phyloP scores from a whole-genome alignment of 2,888 invertebrate genomes.

The Cryptus viduatorius region DNA sequence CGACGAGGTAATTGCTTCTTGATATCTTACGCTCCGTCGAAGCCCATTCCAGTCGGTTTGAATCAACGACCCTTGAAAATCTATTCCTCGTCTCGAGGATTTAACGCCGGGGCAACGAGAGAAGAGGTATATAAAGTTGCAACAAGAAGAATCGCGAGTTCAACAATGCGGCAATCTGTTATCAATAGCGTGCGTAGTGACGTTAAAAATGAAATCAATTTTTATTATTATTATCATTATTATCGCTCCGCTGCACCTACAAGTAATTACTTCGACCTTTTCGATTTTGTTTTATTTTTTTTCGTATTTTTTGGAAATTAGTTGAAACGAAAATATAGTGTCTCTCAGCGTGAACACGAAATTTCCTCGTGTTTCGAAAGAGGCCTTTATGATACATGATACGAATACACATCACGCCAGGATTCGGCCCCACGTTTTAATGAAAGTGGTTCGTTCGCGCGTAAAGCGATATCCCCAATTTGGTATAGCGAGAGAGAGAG shows the following conservation, averaged over 20 bases:
- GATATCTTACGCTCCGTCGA: slow-evolving; percentile 74
- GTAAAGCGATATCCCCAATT: slow-evolving; percentile 68
- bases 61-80: slow-evolving; percentile 51
- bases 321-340: background rate
- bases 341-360: background rate
- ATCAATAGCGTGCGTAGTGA: background rate
- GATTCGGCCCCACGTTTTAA: slow-evolving; percentile 52
- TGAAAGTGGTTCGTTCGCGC: slow-evolving; percentile 67
- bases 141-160: background rate
- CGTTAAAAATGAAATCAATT: no score
- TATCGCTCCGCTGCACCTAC: background rate
- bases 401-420: slow-evolving; percentile 8
- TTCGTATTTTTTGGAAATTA: background rate
- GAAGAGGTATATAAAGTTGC: background rate
- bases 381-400: slow-evolving; percentile 20
- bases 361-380: background rate
- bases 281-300: background rate
- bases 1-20: slow-evolving; percentile 75
- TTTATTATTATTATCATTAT: background rate
- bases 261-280: background rate
- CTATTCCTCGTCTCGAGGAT: slow-evolving; percentile 32
- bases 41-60: slow-evolving; percentile 61
- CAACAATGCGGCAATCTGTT: background rate
- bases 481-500: slow-evolving; percentile 28
- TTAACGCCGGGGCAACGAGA: background rate